Base-by-base conservation (phyloP, 1,140 invertebrate species). In the Agraylea sexmaculata region DNA sequence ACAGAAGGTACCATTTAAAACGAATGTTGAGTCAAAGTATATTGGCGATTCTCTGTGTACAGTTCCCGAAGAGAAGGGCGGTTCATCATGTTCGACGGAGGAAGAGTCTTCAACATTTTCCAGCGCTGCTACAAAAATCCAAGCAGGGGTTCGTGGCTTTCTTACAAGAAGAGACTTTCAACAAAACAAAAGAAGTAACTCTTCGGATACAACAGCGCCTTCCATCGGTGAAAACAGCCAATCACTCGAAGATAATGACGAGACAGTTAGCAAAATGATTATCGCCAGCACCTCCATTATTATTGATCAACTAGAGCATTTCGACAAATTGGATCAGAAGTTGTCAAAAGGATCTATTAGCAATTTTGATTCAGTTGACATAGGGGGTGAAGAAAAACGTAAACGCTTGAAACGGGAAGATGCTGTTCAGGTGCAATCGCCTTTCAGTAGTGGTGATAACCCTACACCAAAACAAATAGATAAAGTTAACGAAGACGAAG, bases 51-150 rank as follows among this genome's bases (percentile, higher is more conserved):
- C n/a, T 20, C 32, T 49, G 13, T 45, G 40, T 35, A 49, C 47
- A 10, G 27, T 49, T 7, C 36, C 36, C 2, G 47, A 49, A 39
- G 47, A 49, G 33, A 45, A 42, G 10, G 43, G 43, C 33, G 25
- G 12, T n/a, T 49, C 47, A n/a, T n/a, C n/a, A 12, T 42, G 21
- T 37, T 45, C 47, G 13, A 49, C 47, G 1, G 47, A 49, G 31
- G 47, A 49, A 22, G 47, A 49, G 37, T 45, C 47, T 12, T 49
- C 47, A 11, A 49, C 47, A 18, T 49, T 49, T 42, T 49, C 47
- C 12, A 49, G 47, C 30, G 47, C 47, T 1, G 47, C 47, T n/a
- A 49, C 47, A 31, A 49, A 49, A 45, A 49, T 49, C 13, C 47
- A 49, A 43, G 47, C 47, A n/a, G 40, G 40, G 12, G 47, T 49